Evolutionary conservation across 2,113 vertebrate genomes (phyloP), one percentile per base, ranked within the genome.

Genomic region (Nothoprocta perdicaria): DNA sequence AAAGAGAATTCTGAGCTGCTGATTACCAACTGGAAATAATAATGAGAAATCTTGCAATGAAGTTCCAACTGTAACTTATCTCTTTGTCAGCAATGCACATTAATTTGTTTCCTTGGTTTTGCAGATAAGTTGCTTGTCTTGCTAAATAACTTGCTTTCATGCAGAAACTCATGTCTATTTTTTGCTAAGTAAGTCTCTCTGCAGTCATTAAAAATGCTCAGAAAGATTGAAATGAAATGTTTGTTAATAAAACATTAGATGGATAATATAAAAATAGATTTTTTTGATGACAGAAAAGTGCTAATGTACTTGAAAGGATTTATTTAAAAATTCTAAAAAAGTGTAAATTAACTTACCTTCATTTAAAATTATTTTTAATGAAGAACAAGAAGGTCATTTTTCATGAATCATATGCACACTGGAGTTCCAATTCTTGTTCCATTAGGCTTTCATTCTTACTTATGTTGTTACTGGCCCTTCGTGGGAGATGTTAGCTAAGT

Each of bases 51-150:
- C 52, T 72, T 79, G 15, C 60, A 63, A 82, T 85, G 71, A 87
- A 93, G 46, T 93, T 89, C 58, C 79, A 0, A 27, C 62, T 89
- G 45, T 57, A 38, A 4, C 72, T 68, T 63, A 11, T 29, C 43
- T 88, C 89, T 48, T 60, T 55, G 74, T 84, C 80, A 94, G 95
- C 74, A 71, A 41, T 76, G 75, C 63, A 31, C 40, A 8, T 83
- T 29, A 83, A 95, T 94, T 92, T 79, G 77, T 86, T 94, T 60
- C 83, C 27, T 40, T 82, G 71, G 69, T 52, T 83, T 79, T 35
- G 52, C 14, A 55, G 93, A 84, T 11, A 89, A 94, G 48, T 89
- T 91, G 89, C 84, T 81, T 63, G 78, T 89, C 78, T 93, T 85
- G 95, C 72, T 88, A 84, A 94, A 89, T 73, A 87, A 53, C 61